Evolutionary conservation across 2,113 vertebrate genomes (phyloP).

Genomic region (Ciconia stormi): DNA sequence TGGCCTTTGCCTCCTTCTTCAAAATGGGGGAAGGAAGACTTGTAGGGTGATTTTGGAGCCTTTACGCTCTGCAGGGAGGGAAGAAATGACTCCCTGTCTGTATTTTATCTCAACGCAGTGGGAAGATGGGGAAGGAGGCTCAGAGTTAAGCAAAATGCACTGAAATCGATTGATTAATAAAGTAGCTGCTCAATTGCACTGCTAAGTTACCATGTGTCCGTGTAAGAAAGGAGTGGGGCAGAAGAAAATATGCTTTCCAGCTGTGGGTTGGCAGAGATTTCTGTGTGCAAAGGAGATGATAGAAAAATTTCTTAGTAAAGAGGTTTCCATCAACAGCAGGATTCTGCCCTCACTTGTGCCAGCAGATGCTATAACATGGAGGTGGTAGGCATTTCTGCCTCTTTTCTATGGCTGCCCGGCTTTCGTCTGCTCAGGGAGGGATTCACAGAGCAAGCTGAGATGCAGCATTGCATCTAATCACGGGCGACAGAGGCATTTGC

Average conservation of each 20-base stretch:
- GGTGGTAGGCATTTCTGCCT: neutral
- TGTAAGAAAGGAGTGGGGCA: neutral
- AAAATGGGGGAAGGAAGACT: neutral
- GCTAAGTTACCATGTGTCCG: neutral
- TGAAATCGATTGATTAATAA: neutral
- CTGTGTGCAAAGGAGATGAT: neutral
- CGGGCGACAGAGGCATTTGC: neutral
- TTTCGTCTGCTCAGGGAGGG: neutral
- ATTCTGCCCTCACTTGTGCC: neutral
- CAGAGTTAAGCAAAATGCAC: neutral
- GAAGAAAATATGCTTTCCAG: neutral
- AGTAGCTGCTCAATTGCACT: neutral
- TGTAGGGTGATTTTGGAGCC: neutral
- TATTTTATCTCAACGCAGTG: accelerated
- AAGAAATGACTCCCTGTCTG: neutral
- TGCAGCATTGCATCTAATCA: neutral
- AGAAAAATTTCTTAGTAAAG: neutral
- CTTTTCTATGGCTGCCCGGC: neutral
- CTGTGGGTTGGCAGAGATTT: neutral
- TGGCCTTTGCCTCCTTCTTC: neutral
- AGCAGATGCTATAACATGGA: neutral
- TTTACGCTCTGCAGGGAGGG: neutral
- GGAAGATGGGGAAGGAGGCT: neutral
- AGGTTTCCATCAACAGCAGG: neutral
- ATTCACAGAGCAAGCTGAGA: neutral